phyloP scores from a whole-genome alignment of 2,888 invertebrate species.

The Cheiracanthium punctorium region DNA sequence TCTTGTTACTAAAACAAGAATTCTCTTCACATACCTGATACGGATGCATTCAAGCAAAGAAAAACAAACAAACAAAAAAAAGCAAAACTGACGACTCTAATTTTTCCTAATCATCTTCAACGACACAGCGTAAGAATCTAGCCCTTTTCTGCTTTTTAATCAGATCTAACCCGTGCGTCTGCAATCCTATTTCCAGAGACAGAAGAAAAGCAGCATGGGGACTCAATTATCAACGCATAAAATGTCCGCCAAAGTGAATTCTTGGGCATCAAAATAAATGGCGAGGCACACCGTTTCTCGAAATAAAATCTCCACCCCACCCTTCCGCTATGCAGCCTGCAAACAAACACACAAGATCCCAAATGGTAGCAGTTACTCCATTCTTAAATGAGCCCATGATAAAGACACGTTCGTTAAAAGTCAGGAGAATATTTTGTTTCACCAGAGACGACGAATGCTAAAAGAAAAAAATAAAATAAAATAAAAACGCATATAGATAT shows the following conservation, averaged over 20 bases:
- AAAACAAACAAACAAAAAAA: no score
- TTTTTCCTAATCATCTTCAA: background rate
- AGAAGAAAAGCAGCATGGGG: conserved; percentile 3
- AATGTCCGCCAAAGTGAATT: conserved; percentile 55
- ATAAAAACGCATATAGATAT: conserved; percentile 17
- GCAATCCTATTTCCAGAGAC: no score
- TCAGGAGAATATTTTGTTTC: conserved; percentile 18
- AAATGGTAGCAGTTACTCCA: conserved; percentile 58
- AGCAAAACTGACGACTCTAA: background rate
- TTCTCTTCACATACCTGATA: no score
- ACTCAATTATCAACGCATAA: conserved; percentile 55
- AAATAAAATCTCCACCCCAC: no score
- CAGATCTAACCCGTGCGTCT: no score
- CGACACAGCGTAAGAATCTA: background rate
- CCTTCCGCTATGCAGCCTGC: conserved; percentile 47
- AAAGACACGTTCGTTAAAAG: conserved; percentile 67
- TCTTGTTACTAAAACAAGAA: no score
- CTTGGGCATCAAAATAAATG: conserved; percentile 64
- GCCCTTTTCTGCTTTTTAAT: background rate
- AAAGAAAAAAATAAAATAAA: conserved; percentile 52
- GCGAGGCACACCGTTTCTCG: conserved; percentile 59
- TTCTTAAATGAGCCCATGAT: conserved; percentile 68
- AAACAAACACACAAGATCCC: conserved; percentile 61
- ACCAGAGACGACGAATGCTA: background rate
- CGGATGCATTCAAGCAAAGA: no score